Percentiles rank a stretch among this genome's conserved stretches.
phyloP scores from a whole-genome alignment of 2,797 vertebrate species.

The Paguma larvata region DNA sequence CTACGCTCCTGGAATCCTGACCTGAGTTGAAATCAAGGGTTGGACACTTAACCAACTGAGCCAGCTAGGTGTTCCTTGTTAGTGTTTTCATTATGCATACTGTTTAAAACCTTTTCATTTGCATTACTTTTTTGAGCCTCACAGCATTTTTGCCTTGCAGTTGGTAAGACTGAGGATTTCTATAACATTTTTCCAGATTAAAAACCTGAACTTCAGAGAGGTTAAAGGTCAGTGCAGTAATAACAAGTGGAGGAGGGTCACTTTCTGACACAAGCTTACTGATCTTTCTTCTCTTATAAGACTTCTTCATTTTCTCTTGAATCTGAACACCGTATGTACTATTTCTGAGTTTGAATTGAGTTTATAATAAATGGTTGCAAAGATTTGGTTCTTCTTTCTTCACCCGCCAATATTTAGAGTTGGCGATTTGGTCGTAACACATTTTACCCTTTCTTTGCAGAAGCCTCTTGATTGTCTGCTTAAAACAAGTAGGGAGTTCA shows the following conservation, averaged over 20 bases:
- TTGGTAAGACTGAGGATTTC: not conserved
- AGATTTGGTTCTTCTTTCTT: conserved; percentile 8
- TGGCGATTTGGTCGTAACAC: not conserved
- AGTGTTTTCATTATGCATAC: not conserved
- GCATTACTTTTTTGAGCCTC: not conserved
- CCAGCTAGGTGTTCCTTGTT: too few species aligned
- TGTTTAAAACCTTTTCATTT: not conserved
- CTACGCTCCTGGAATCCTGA: too few species aligned
- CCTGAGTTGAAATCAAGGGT: too few species aligned
- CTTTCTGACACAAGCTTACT: not conserved
- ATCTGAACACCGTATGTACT: not conserved
- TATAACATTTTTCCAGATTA: not conserved
- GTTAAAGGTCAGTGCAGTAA: too few species aligned
- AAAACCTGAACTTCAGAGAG: not conserved
- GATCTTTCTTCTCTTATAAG: not conserved
- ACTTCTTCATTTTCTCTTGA: not conserved
- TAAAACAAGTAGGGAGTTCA: conserved; percentile 1
- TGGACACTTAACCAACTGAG: too few species aligned
- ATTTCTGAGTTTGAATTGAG: not conserved
- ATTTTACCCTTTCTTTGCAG: conserved; percentile 16
- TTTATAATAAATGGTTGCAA: not conserved
- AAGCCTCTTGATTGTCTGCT: conserved; percentile 38
- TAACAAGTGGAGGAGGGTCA: too few species aligned
- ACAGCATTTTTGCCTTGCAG: not conserved
- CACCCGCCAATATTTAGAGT: not conserved